Evolutionary conservation across 1,140 invertebrate species (phyloP).

Genomic region (Ostrea edulis): DNA sequence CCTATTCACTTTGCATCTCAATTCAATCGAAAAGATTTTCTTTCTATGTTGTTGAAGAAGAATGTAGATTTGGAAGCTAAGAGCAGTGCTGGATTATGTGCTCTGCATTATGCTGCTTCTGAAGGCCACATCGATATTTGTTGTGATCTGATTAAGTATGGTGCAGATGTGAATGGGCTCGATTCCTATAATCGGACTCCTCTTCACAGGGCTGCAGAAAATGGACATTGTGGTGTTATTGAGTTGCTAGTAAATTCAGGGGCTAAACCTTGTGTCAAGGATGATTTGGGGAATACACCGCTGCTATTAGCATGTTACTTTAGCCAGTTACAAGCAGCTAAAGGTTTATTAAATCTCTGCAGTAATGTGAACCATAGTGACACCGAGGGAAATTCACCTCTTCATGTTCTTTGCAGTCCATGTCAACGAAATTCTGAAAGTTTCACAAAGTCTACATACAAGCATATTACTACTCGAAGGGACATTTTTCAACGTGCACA

Average conservation of each 20-base stretch:
- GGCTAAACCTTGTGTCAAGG: not conserved
- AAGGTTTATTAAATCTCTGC: not conserved
- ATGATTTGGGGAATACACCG: conserved; percentile 8
- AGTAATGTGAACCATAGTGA: not conserved
- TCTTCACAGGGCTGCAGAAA: conserved; percentile 18
- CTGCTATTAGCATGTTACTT: not conserved
- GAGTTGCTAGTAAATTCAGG: not conserved
- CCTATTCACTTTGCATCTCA: conserved; percentile 21
- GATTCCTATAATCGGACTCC: not conserved
- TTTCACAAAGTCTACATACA: not conserved
- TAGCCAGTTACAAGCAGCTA: not conserved
- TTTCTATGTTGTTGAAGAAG: conserved; percentile 1
- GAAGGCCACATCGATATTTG: not conserved
- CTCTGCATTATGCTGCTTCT: conserved; percentile 19
- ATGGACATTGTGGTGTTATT: not conserved
- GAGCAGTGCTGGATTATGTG: not conserved
- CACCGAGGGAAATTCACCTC: not conserved
- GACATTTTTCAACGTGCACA: not conserved
- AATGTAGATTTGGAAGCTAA: not conserved
- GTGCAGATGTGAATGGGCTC: not conserved
- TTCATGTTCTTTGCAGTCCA: not conserved
- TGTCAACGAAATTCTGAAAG: not conserved
- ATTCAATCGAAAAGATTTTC: not conserved
- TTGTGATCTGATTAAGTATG: not conserved
- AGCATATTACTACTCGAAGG: not conserved